Base-by-base conservation (phyloP, 2,888 invertebrate species). In the Parapristionchus giblindavisi region DNA sequence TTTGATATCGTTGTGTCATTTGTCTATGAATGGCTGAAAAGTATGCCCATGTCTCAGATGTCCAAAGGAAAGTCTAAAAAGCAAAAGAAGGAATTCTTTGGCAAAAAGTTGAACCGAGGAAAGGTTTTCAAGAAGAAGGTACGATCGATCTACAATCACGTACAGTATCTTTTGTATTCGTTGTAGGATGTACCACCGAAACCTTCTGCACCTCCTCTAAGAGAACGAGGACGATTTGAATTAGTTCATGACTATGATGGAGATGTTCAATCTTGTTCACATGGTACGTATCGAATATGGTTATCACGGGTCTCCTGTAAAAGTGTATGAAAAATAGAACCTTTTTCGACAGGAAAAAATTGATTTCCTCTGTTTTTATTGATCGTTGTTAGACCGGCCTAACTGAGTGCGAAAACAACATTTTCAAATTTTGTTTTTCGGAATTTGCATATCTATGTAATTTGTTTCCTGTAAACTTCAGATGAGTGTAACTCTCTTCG, bases 181-280 rank as follows among this genome's bases (percentile, higher is more conserved):
- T 24, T 27, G 17, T 27, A 68, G 71, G 71, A 71, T n/a, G 43
- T 34, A 27, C 29, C 56, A 32, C 71, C 71, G 14, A 48, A 60
- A 27, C 43, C 48, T 60, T 48, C 40, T 48, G 61, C 48, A 29
- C 48, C 61, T n/a, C 60, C 43, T 1, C 51, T 73, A 21, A n/a
- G 73, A 61, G 60, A 73, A 29, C 40, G 73, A 21, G 73, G 73
- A 51, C 21, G 51, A 24, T 73, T 34, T 32, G 73, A 60, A n/a
- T 51, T 60, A 17, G 48, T 83, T 0, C 76, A 79, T 8, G 77
- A 77, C 27, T 79, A 78, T 32, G 36, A 79, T 0, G 76, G 75
- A 5, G 52, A 78, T 48, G 74, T 81, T 21, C 81, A 81, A 14
- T 66, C 77, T 14, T 83, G 83, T 51, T 79, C 78, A 0, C 83